phyloP scores from a whole-genome alignment of 1,140 invertebrate genomes.

The Euura saliciscinereae region DNA sequence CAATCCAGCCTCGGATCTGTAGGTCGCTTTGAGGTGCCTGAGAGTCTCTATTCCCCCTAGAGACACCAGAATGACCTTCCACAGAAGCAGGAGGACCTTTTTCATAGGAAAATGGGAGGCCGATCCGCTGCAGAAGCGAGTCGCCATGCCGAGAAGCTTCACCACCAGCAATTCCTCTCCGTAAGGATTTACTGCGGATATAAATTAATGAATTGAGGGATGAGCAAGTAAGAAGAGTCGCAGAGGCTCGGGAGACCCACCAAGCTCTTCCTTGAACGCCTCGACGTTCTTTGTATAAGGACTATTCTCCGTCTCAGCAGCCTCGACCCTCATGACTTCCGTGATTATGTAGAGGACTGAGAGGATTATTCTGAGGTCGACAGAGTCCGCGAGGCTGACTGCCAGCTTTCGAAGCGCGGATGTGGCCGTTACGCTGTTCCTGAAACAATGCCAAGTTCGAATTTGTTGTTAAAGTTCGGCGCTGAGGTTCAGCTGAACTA shows the following conservation, averaged over 20 bases:
- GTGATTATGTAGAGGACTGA: conserved; percentile 94
- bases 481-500: conserved; percentile 14
- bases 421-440: conserved; percentile 74
- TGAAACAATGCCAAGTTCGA: conserved; percentile 49
- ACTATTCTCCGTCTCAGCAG: conserved; percentile 65
- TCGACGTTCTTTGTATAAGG: conserved; percentile 76
- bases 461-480: not conserved
- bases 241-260: conserved; percentile 51
- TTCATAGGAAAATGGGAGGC: conserved; percentile 98
- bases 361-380: conserved; percentile 88
- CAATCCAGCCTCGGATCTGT: conserved; percentile 75
- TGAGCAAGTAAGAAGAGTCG: not conserved
- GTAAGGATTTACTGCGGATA: conserved; percentile 50
- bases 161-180: conserved; percentile 86
- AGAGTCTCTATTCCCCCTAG: conserved; percentile 88
- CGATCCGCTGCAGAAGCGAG: conserved; percentile 90
- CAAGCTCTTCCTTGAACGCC: conserved; percentile 81
- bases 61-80: conserved; percentile 92
- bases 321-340: conserved; percentile 83
- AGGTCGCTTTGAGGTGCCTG: conserved; percentile 74
- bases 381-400: conserved; percentile 89
- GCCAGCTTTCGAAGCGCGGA: conserved; percentile 85
- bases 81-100: conserved; percentile 93
- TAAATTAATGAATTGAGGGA: not conserved
- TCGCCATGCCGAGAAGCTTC: conserved; percentile 92